These are phyloP conservation scores for Pteronotus mesoamericanus DNA, from an alignment of 2,797 vertebrate species.

Conservation along the genomic window DNA sequence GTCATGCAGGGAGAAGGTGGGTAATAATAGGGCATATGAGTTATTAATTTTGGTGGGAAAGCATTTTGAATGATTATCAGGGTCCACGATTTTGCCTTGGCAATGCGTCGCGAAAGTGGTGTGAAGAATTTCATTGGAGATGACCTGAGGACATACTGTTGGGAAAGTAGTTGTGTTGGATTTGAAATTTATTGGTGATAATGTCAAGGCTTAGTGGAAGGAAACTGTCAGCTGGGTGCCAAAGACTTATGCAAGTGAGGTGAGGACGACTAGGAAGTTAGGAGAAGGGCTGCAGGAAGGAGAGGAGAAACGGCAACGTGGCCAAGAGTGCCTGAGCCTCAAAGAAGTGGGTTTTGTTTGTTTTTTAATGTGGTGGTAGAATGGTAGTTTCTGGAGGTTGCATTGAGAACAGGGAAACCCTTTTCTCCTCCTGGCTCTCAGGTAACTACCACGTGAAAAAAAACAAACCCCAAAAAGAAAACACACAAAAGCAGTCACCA, in stretches of 20 bases:
- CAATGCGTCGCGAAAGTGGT: background rate
- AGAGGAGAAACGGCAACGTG: background rate
- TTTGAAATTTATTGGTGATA: background rate
- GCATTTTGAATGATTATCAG: slow-evolving; percentile 21
- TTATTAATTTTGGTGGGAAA: background rate
- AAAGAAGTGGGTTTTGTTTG: background rate
- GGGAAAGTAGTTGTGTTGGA: background rate
- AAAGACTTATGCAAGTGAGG: background rate
- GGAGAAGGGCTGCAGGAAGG: background rate
- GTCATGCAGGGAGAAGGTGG: background rate
- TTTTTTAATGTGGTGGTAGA: background rate
- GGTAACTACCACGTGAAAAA: background rate
- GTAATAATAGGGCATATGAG: background rate
- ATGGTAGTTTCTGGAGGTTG: background rate
- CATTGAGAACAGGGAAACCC: background rate
- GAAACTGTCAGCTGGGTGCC: background rate
- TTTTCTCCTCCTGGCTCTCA: background rate
- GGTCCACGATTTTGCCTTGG: background rate
- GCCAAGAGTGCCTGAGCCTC: background rate
- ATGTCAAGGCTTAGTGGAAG: background rate
- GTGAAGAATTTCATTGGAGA: background rate
- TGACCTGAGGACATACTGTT: background rate
- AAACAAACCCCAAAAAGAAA: background rate
- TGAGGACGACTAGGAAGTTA: background rate
- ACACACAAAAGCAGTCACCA: background rate